Evolutionary conservation across 2,113 vertebrate genomes (phyloP).

Genomic region (Grus americana): DNA sequence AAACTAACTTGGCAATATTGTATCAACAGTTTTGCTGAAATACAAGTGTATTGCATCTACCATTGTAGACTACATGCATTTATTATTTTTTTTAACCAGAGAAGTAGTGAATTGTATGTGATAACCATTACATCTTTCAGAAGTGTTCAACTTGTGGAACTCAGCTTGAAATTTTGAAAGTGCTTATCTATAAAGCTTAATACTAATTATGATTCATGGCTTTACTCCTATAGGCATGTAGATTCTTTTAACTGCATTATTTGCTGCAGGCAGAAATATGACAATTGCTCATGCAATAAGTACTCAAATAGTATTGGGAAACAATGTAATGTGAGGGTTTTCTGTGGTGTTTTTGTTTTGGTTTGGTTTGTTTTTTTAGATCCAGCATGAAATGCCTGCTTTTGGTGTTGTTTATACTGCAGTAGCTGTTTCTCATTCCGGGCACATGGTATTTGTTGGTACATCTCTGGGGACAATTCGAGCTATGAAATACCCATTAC

Average conservation of each 20-base stretch:
- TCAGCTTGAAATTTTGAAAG: neutral
- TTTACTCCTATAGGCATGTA: neutral
- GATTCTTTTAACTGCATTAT: neutral
- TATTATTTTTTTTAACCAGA: neutral
- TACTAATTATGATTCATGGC: neutral
- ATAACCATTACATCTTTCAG: neutral
- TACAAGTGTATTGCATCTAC: neutral
- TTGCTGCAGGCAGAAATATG: neutral
- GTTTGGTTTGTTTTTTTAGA: slow-evolving; percentile 65
- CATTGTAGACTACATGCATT: rapidly evolving
- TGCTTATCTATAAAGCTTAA: neutral
- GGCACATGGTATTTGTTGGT: slow-evolving; percentile 86
- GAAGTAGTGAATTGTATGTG: neutral
- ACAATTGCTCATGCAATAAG: neutral
- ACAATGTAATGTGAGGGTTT: neutral
- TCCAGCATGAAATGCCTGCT: slow-evolving; percentile 82
- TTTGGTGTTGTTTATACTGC: slow-evolving; percentile 80
- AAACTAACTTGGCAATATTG: neutral
- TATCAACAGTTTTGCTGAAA: neutral
- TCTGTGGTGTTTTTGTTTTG: neutral
- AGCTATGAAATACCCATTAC: slow-evolving; percentile 87
- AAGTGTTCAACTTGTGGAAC: neutral
- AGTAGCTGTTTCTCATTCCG: slow-evolving; percentile 83
- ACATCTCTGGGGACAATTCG: slow-evolving; percentile 85
- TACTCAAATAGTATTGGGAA: neutral